phyloP scores from a whole-genome alignment of 1,140 invertebrate species.

The Drosophila orosa region DNA sequence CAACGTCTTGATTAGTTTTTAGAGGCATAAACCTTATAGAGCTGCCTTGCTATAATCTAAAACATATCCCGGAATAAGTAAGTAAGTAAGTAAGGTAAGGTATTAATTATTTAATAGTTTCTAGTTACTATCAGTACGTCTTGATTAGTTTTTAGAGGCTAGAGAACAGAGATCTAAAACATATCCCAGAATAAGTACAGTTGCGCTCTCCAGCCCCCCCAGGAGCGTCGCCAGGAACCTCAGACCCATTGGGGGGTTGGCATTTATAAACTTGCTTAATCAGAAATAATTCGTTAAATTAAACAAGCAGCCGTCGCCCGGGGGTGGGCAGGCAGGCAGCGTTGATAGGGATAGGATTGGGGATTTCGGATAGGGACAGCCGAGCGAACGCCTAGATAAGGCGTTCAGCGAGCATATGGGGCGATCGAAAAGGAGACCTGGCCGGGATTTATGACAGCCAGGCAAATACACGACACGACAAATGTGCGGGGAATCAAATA shows the following conservation, averaged over 20 bases:
- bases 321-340: constrained; percentile 23
- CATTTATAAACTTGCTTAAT: constrained; percentile 47
- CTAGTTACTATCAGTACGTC: not conserved
- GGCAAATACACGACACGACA: constrained; percentile 54
- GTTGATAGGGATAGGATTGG: constrained; percentile 24
- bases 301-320: constrained; percentile 54
- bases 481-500: constrained; percentile 78
- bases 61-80: no score
- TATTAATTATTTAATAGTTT: not conserved
- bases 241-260: constrained; percentile 10
- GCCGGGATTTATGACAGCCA: constrained; percentile 60
- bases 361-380: constrained; percentile 20
- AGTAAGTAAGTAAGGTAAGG: no score
- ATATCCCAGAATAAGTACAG: constrained; percentile 42
- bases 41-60: no score
- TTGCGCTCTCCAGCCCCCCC: constrained; percentile 16
- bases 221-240: constrained; percentile 3
- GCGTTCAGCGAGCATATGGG: constrained; percentile 59
- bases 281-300: constrained; percentile 77
- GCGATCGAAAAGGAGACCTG: constrained; percentile 45
- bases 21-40: no score
- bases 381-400: constrained; percentile 28
- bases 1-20: no score
- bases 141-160: not conserved
- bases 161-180: no score